Percentiles rank a stretch among this genome's conserved stretches.
These are phyloP conservation scores for Lucinisca nassula DNA, from an alignment of 2,888 invertebrate genomes.

Conservation along the genomic window DNA sequence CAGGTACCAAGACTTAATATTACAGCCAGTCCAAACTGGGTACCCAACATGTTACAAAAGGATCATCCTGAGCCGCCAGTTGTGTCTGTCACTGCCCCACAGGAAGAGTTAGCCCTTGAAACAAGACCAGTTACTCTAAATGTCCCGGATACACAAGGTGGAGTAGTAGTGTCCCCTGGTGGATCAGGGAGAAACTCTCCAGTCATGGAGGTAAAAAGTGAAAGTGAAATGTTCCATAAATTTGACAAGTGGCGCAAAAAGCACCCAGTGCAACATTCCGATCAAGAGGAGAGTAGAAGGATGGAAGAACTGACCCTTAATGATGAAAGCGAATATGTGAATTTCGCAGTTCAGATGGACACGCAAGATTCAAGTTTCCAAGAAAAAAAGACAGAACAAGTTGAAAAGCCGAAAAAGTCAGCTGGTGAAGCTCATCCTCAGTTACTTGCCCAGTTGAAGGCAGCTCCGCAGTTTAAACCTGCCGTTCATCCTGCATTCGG, in stretches of 20 bases:
- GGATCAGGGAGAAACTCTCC: slow-evolving; percentile 53
- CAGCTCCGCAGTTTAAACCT: slow-evolving; percentile 62
- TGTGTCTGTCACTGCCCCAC: slow-evolving; percentile 62
- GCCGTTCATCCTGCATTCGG: slow-evolving; percentile 35
- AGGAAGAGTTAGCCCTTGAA: slow-evolving; percentile 27
- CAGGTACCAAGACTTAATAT: slow-evolving; percentile 52
- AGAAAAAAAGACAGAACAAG: not conserved
- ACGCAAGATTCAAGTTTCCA: not conserved
- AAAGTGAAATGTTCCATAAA: slow-evolving; percentile 75
- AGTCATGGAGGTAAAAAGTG: slow-evolving; percentile 41
- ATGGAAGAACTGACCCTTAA: slow-evolving; percentile 60
- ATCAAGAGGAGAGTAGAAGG: slow-evolving; percentile 48
- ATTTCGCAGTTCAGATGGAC: slow-evolving; percentile 23
- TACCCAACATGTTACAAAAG: not conserved
- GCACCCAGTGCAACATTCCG: slow-evolving; percentile 19
- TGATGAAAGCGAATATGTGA: slow-evolving; percentile 47
- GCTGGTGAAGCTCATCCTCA: slow-evolving; percentile 84
- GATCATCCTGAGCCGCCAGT: slow-evolving; percentile 55
- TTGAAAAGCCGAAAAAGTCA: slow-evolving; percentile 70
- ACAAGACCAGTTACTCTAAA: not conserved
- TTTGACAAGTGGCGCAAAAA: slow-evolving; percentile 84
- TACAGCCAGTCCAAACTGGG: slow-evolving; percentile 34
- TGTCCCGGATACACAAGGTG: not conserved
- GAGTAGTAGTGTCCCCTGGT: slow-evolving; percentile 24
- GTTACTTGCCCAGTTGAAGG: slow-evolving; percentile 83